Conservation (phyloP, 2,113 vertebrate genomes). For the Chloropsis cyanopogon region DNA sequence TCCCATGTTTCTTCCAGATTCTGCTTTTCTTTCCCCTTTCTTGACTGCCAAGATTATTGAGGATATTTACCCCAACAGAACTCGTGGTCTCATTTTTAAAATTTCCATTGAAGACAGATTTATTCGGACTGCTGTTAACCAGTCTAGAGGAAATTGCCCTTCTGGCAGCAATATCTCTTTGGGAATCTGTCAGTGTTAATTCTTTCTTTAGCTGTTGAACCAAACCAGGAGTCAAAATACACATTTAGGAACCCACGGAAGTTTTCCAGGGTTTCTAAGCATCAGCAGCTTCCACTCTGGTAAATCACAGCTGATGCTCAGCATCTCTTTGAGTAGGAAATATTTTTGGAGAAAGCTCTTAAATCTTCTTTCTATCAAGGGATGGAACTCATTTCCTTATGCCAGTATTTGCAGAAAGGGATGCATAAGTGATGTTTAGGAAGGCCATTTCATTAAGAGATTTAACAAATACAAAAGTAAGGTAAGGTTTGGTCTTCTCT, state of each 20-base stretch:
- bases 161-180: conserved; percentile 36
- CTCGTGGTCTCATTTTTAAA: background rate
- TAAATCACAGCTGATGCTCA: background rate
- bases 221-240: conserved; percentile 50
- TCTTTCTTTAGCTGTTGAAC: conserved; percentile 8
- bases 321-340: background rate
- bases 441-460: background rate
- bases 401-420: background rate
- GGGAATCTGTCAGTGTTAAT: conserved; percentile 34
- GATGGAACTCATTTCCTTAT: background rate
- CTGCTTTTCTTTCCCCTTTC: background rate
- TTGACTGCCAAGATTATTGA: background rate
- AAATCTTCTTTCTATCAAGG: background rate
- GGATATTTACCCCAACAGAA: background rate
- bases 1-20: conserved; percentile 42
- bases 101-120: conserved; percentile 39
- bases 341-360: background rate
- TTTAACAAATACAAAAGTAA: background rate
- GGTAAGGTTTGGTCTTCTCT: background rate
- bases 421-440: background rate
- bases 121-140: conserved; percentile 17
- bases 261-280: background rate
- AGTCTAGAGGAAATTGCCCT: conserved; percentile 46
- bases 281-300: background rate
- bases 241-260: background rate